phyloP scores from a whole-genome alignment of 2,888 invertebrate genomes.

The Boloria euphrosyne region DNA sequence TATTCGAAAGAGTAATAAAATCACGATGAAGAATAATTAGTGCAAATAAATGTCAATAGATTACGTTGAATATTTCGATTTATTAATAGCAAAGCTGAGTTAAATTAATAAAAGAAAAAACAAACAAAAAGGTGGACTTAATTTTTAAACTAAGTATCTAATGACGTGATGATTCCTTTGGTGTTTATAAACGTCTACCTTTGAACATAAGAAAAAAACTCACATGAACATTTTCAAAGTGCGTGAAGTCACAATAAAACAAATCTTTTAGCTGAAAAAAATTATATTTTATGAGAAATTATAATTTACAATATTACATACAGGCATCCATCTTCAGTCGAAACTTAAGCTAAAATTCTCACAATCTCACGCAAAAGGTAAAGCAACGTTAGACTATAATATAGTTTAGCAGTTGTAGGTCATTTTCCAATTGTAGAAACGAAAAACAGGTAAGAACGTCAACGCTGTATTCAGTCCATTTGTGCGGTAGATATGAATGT shows the following conservation, averaged over 20 bases:
- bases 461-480: conserved; percentile 69
- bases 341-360: conserved; percentile 83
- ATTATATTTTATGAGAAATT: conserved; percentile 84
- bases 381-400: conserved; percentile 84
- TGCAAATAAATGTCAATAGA: too few species aligned
- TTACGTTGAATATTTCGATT: too few species aligned
- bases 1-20: too few species aligned
- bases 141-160: too few species aligned
- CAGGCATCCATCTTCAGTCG: conserved; percentile 83
- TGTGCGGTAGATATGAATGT: conserved; percentile 55
- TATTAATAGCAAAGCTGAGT: too few species aligned
- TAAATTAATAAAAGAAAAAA: too few species aligned
- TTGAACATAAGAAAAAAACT: too few species aligned
- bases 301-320: conserved; percentile 84
- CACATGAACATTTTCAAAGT: background rate
- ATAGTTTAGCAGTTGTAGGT: conserved; percentile 81
- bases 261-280: conserved; percentile 80
- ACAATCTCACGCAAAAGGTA: conserved; percentile 83
- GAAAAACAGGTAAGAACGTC: conserved; percentile 67
- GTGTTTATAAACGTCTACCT: too few species aligned
- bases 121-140: too few species aligned
- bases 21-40: too few species aligned
- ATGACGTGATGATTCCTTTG: too few species aligned
- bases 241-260: conserved; percentile 59
- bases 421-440: conserved; percentile 73